Percentiles rank a stretch among this genome's conserved stretches.
These are phyloP conservation scores for Temnothorax nylanderi DNA, from an alignment of 1,140 invertebrate species.

Conservation along the genomic window DNA sequence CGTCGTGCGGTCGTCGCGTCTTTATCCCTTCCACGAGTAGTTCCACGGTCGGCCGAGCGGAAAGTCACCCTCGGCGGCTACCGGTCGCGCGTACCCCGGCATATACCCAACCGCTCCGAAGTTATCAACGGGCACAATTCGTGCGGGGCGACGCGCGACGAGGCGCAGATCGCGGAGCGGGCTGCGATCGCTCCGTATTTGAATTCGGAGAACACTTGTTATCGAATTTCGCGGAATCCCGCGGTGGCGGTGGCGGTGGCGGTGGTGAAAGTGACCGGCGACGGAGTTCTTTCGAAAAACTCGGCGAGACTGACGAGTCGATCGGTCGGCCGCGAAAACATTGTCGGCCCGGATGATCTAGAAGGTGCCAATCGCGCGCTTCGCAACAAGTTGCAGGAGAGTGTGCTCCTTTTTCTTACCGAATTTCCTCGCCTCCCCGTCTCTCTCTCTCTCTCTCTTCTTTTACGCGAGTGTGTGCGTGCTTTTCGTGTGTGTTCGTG, in stretches of 20 bases:
- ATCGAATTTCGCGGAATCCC: no score
- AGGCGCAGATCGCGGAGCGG: no score
- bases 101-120: no score
- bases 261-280: no score
- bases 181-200: no score
- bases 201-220: no score
- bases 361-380: not conserved
- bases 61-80: constrained; percentile 50
- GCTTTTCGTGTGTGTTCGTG: constrained; percentile 32
- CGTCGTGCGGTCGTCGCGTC: constrained; percentile 55
- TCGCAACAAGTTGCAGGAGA: constrained; percentile 49
- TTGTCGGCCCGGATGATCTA: not conserved
- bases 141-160: no score
- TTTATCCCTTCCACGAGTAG: constrained; percentile 10
- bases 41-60: not conserved
- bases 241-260: no score
- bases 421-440: no score
- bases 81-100: not conserved
- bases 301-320: not conserved
- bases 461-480: constrained; percentile 46
- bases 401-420: not conserved
- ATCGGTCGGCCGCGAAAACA: not conserved
- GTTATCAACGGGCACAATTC: no score
- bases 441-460: not conserved
- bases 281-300: not conserved